Percentiles rank a stretch among this genome's conserved stretches.
phyloP scores from a whole-genome alignment of 1,140 invertebrate genomes.

The Neodiprion fabricii region DNA sequence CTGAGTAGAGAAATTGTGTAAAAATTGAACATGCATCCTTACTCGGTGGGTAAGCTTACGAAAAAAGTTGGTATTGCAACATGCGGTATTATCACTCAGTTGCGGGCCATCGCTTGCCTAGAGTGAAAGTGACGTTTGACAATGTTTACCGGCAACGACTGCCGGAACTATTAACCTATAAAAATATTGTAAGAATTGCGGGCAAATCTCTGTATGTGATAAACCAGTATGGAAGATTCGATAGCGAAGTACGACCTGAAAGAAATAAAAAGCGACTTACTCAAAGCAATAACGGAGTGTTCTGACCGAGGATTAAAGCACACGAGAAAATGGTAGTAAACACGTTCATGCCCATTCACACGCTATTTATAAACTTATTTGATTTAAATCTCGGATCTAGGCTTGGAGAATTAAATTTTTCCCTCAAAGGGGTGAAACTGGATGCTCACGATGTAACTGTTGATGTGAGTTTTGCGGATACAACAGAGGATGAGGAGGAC shows the following conservation, averaged over 20 bases:
- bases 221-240: slow-evolving; percentile 44
- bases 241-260: slow-evolving; percentile 65
- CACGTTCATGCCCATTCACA: slow-evolving; percentile 3
- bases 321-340: slow-evolving; percentile 75
- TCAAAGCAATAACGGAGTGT: slow-evolving; percentile 73
- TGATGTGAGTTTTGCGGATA: slow-evolving; percentile 49
- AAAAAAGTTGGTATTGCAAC: too few relatives aligned
- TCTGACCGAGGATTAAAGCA: slow-evolving; percentile 73
- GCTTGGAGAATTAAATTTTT: slow-evolving; percentile 83
- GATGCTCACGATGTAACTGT: slow-evolving; percentile 50
- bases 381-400: slow-evolving; percentile 47
- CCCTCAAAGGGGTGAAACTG: slow-evolving; percentile 72
- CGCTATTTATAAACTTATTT: slow-evolving; percentile 17
- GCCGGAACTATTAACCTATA: neutral
- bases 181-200: neutral
- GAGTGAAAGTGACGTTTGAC: neutral
- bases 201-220: neutral
- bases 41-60: too few relatives aligned
- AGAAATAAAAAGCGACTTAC: slow-evolving; percentile 71
- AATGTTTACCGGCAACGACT: neutral
- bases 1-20: too few relatives aligned
- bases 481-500: slow-evolving; percentile 69
- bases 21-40: too few relatives aligned
- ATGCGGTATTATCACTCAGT: too few relatives aligned
- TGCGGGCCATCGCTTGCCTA: too few relatives aligned